Evolutionary conservation across 92 coral and sea anemone species (phyloP).

Genomic region (Muricea muricata): DNA sequence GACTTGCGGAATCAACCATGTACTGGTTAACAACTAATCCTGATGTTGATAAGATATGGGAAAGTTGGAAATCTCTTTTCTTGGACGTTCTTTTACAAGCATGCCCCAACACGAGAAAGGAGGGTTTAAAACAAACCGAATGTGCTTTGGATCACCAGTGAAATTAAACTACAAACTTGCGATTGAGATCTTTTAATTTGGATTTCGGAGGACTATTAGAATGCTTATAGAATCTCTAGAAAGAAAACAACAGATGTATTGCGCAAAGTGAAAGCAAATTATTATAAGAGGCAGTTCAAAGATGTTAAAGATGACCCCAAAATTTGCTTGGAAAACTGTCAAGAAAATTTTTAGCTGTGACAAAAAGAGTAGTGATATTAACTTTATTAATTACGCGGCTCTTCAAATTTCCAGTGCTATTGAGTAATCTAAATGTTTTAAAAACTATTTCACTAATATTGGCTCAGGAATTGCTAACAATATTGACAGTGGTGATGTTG

Average conservation of each 20-base stretch:
- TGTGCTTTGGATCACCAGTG: conserved; percentile 49
- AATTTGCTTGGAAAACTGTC: conserved; percentile 27
- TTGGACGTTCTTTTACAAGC: background rate
- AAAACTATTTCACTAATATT: conserved; percentile 39
- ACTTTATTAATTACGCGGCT: background rate
- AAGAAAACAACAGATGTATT: conserved; percentile 48
- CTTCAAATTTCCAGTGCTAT: background rate
- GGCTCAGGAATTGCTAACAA: too few relatives aligned
- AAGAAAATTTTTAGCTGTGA: conserved; percentile 6
- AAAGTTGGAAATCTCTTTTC: background rate
- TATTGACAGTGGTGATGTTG: too few relatives aligned
- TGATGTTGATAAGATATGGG: conserved; percentile 12
- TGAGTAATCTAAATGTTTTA: conserved; percentile 10
- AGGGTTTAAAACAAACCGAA: conserved; percentile 14
- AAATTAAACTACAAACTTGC: conserved; percentile 47
- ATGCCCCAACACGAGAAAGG: background rate
- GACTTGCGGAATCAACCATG: background rate
- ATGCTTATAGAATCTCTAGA: conserved; percentile 27
- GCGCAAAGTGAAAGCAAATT: conserved; percentile 43
- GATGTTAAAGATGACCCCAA: conserved; percentile 30
- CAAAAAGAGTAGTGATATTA: background rate
- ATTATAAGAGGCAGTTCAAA: conserved; percentile 41
- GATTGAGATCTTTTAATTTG: conserved; percentile 40
- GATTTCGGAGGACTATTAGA: conserved; percentile 42
- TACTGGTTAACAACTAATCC: background rate